Evolutionary conservation across 2,888 invertebrate species (phyloP).

Genomic region (Cerceris ruficornis): DNA sequence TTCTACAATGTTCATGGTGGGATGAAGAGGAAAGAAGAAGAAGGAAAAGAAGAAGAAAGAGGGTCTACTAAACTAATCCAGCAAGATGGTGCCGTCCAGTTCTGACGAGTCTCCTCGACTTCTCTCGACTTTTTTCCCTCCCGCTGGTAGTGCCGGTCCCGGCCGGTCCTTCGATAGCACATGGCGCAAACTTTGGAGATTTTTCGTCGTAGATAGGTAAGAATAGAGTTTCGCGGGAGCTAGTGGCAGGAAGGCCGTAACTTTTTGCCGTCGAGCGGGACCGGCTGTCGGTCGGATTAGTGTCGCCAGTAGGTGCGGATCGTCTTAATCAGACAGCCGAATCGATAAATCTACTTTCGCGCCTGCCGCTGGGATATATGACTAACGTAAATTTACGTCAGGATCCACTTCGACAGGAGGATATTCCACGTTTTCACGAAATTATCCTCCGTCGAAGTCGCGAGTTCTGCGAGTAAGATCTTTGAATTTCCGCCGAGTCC

Average conservation of each 20-base stretch:
- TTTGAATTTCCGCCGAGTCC: background rate
- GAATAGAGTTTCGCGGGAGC: conserved; percentile 31
- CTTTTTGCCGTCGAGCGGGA: conserved; percentile 40
- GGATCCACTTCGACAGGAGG: background rate
- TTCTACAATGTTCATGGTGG: background rate
- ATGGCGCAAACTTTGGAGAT: conserved; percentile 51
- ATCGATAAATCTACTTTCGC: conserved; percentile 30
- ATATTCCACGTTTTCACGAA: no score
- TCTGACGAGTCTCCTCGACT: conserved; percentile 21
- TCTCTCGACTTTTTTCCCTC: conserved; percentile 20
- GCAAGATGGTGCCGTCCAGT: conserved; percentile 39
- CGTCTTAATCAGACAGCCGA: conserved; percentile 50
- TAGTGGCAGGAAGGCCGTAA: conserved; percentile 36
- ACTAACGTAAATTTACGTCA: conserved; percentile 14
- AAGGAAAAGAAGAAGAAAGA: no score
- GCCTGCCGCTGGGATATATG: conserved; percentile 10
- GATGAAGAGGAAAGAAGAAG: no score
- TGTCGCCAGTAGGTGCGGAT: conserved; percentile 30
- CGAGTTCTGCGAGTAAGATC: background rate
- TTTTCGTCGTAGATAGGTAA: conserved; percentile 40
- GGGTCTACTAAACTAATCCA: conserved; percentile 30
- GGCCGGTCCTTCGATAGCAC: conserved; percentile 39
- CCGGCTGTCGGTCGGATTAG: conserved; percentile 53
- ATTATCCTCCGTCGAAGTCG: no score
- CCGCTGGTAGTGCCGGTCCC: background rate